phyloP scores from a whole-genome alignment of 2,888 invertebrate species.

The Pachliopta kotzebuea region DNA sequence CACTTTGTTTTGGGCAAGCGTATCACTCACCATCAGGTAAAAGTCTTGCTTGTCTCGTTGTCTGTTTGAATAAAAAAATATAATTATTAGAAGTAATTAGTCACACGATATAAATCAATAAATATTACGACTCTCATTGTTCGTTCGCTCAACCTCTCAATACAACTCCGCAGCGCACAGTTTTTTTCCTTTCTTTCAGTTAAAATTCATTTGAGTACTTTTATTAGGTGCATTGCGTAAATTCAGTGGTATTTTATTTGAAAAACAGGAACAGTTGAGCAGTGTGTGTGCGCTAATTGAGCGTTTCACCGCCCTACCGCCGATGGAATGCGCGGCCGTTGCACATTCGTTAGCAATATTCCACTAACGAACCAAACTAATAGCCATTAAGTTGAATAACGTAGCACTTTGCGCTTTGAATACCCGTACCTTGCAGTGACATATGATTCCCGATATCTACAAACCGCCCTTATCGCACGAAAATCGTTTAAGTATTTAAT shows the following conservation, averaged over 20 bases:
- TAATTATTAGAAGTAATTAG: neutral
- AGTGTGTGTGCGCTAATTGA: constrained; percentile 67
- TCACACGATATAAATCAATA: neutral
- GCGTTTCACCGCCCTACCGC: constrained; percentile 60
- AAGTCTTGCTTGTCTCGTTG: too few relatives aligned
- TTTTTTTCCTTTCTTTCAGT: neutral
- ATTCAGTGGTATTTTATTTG: constrained; percentile 53
- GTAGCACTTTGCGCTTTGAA: constrained; percentile 68
- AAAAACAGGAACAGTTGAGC: constrained; percentile 52
- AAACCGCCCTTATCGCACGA: constrained; percentile 23
- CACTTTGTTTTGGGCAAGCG: too few relatives aligned
- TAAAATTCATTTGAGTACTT: constrained; percentile 16
- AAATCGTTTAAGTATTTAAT: neutral
- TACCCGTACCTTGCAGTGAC: constrained; percentile 54
- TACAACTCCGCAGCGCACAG: neutral
- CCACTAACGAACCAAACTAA: constrained; percentile 79
- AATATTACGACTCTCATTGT: too few relatives aligned
- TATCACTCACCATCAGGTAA: too few relatives aligned
- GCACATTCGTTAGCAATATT: constrained; percentile 78
- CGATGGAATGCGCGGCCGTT: constrained; percentile 57
- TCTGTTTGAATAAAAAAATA: too few relatives aligned
- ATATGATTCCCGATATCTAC: constrained; percentile 49
- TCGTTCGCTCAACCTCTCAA: neutral
- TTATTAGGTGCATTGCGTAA: constrained; percentile 41
- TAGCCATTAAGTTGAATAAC: constrained; percentile 78